Conservation (phyloP, 2,113 vertebrate species). For the Rhipidura dahli region DNA sequence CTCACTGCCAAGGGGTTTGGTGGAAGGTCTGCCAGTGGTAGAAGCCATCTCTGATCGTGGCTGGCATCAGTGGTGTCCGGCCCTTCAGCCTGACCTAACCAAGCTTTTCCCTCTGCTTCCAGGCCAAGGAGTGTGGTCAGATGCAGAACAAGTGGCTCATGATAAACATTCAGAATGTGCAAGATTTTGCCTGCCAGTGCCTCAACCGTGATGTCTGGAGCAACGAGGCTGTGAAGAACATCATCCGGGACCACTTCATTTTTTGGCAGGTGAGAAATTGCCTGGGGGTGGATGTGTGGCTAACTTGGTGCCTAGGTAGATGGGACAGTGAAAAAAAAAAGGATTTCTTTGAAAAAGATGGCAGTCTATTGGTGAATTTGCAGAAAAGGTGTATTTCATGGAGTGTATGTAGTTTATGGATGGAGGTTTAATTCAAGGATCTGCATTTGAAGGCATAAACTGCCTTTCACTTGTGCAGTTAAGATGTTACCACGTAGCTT, state of each 20-base stretch:
- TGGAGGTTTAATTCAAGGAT: not conserved
- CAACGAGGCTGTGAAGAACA: constrained; percentile 93
- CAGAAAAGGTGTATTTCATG: not conserved
- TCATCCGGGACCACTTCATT: constrained; percentile 97
- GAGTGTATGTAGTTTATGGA: not conserved
- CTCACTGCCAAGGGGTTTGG: constrained; percentile 4
- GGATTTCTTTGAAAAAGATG: fast-evolving
- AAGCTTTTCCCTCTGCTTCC: constrained; percentile 30
- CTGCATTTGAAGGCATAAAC: not conserved
- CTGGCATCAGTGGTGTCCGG: not conserved
- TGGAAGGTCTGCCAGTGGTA: constrained; percentile 18
- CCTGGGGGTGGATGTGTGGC: too few relatives aligned
- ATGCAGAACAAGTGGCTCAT: constrained; percentile 98
- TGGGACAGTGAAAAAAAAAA: not conserved
- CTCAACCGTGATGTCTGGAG: constrained; percentile 98
- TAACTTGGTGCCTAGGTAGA: not conserved
- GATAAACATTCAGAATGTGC: constrained; percentile 99
- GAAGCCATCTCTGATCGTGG: constrained; percentile 22
- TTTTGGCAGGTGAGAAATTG: constrained; percentile 90
- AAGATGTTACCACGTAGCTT: fast-evolving
- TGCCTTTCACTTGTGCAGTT: not conserved
- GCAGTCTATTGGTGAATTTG: not conserved
- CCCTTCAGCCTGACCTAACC: not conserved
- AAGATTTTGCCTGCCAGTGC: constrained; percentile 98
- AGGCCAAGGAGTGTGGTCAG: constrained; percentile 98